Evolutionary conservation across 2,888 invertebrate species (phyloP), one percentile per base, ranked within the genome.

Genomic region (Spicauda simplicius): DNA sequence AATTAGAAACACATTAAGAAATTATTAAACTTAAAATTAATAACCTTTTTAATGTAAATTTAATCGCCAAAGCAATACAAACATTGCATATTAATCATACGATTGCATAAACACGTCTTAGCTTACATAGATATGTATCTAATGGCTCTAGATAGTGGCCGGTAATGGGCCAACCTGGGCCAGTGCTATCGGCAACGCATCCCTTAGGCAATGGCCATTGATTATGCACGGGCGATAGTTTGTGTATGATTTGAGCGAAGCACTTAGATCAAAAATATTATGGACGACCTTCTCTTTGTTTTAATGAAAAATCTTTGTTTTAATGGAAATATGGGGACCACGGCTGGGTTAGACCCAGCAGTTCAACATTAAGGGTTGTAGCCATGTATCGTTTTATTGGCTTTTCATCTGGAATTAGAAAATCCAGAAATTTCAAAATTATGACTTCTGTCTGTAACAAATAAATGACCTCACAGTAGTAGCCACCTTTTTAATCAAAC

Each of bases 51-150:
- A 37, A 58, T 64, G 41, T 37, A 55, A 55, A 18, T 11, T 56
- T 60, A 55, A 18, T 65, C 53, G 59, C 66, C 55, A 48, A n/a
- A 66, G 54, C 60, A 60, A 66, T 55, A 65, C 45, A 54, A 52
- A 50, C 16, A 30, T 59, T 60, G 50, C 50, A 60, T 61, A 33
- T 19, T 61, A 30, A 52, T 45, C 6, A n/a, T 20, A 65, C 57
- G 59, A 48, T 48, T 59, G 54, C 52, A 60, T 30, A 41, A 55
- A 59, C 54, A 65, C 54, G 45, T 45, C 66, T 66, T 58, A 65
- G 57, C 65, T 71, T 70, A 69, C 64, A 69, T 73, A 73, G 73
- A 74, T 74, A 74, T 74, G 74, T 74, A 73, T 71, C 57, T 68
- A 70, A 70, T 59, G 61, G 70, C 68, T 68, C 68, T 67, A 61